Evolutionary conservation across 2,888 invertebrate species (phyloP).

Genomic region (Phaedon cochleariae): DNA sequence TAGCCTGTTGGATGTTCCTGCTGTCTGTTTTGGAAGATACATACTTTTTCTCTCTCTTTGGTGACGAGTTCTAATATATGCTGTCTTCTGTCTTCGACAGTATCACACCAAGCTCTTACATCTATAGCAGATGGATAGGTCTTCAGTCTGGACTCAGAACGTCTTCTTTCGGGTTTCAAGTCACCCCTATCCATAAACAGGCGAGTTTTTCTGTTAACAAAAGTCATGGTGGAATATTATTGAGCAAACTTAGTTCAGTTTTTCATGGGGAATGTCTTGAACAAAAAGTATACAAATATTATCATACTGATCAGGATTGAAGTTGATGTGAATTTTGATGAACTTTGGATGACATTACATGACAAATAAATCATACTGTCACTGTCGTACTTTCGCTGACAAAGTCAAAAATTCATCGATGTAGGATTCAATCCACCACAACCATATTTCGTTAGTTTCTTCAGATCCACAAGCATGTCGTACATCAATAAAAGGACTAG

Average conservation of each 20-base stretch:
- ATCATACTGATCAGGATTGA: slow-evolving; percentile 12
- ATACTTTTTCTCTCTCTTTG: slow-evolving; percentile 47
- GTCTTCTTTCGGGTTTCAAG: slow-evolving; percentile 1
- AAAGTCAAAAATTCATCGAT: slow-evolving; percentile 13
- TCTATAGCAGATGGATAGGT: slow-evolving; percentile 67
- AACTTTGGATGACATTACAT: background rate
- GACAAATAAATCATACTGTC: background rate
- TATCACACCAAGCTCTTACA: slow-evolving; percentile 67
- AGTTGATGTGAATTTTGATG: slow-evolving; percentile 15
- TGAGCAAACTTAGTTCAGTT: slow-evolving; percentile 6
- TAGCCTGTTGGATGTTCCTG: slow-evolving; percentile 23
- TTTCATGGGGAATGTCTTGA: background rate
- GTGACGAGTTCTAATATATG: slow-evolving; percentile 65
- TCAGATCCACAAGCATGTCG: no score
- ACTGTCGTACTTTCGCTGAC: background rate
- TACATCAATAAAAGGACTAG: slow-evolving; percentile 27
- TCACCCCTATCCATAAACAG: slow-evolving; percentile 22
- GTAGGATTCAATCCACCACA: slow-evolving; percentile 11
- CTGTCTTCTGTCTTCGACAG: slow-evolving; percentile 65
- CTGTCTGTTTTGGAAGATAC: background rate
- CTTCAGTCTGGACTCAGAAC: slow-evolving; percentile 66
- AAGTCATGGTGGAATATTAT: slow-evolving; percentile 35
- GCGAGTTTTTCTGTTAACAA: slow-evolving; percentile 25
- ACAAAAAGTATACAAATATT: background rate
- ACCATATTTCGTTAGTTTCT: background rate